Conservation (phyloP, 1,140 invertebrate genomes). For the Drosophila nannoptera region DNA sequence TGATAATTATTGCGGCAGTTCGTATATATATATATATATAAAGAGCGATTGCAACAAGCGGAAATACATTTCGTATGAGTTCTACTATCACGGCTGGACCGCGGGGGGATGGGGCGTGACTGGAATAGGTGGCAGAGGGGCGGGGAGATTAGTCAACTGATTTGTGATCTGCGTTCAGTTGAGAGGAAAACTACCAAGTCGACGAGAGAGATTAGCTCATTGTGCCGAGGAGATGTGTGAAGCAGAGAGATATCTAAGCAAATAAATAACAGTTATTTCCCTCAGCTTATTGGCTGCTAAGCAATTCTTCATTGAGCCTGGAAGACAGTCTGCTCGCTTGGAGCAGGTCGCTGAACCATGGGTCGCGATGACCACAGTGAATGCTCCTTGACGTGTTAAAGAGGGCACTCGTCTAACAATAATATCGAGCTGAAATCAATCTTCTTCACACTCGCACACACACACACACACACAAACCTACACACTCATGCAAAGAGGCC, state of each 20-base stretch:
- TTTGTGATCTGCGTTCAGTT: constrained; percentile 3
- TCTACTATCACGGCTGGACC: too few relatives aligned
- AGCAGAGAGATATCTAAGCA: too few relatives aligned
- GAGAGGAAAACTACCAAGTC: constrained; percentile 8
- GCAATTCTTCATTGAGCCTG: too few relatives aligned
- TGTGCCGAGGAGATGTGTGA: too few relatives aligned
- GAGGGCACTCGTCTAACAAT: constrained; percentile 13
- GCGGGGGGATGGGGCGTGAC: not conserved
- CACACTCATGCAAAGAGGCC: too few relatives aligned
- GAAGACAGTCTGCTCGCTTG: too few relatives aligned
- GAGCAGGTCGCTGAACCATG: too few relatives aligned
- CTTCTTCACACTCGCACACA: constrained; percentile 8
- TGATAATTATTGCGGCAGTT: constrained; percentile 29
- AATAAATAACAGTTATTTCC: too few relatives aligned
- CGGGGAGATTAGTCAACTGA: constrained; percentile 22
- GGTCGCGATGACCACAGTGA: constrained; percentile 19
- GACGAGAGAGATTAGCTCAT: constrained; percentile 6
- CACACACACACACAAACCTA: not conserved
- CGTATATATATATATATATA: too few relatives aligned
- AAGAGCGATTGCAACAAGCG: constrained; percentile 19
- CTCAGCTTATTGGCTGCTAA: too few relatives aligned
- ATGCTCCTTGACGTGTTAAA: constrained; percentile 22
- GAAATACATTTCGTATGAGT: not conserved
- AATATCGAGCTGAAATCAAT: constrained; percentile 40
- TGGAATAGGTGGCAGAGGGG: constrained; percentile 8